Conservation (phyloP, 1,140 invertebrate genomes). For the Diorhabda sublineata region DNA sequence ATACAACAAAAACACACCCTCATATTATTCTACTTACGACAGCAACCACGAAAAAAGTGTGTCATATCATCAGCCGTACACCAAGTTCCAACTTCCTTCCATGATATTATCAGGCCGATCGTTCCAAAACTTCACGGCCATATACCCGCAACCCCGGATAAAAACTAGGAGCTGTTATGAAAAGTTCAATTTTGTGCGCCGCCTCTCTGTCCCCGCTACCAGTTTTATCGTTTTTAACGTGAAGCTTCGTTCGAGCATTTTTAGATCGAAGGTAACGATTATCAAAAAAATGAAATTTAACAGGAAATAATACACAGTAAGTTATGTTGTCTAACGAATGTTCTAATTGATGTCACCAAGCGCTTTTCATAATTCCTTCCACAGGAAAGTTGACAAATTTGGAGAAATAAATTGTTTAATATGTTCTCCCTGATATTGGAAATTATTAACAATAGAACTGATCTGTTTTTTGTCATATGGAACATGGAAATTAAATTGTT, state of each 20-base stretch:
- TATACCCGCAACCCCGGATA: neutral
- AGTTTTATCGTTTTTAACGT: neutral
- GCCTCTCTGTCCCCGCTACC: neutral
- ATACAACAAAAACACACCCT: neutral
- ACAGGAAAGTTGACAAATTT: too few species aligned
- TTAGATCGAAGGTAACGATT: neutral
- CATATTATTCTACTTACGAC: neutral
- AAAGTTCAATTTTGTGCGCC: conserved; percentile 3
- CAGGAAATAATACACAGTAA: too few species aligned
- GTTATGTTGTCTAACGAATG: too few species aligned
- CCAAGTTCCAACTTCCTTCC: neutral
- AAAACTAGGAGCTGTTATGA: conserved; percentile 7
- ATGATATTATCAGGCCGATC: conserved; percentile 5
- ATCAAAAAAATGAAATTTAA: too few species aligned
- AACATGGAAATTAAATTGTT: too few species aligned
- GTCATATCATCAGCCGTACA: conserved; percentile 3
- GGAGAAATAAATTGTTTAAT: too few species aligned
- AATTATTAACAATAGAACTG: too few species aligned
- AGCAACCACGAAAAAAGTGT: neutral
- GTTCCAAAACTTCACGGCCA: neutral
- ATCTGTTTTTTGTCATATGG: too few species aligned
- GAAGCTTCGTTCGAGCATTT: neutral
- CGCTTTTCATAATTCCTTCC: too few species aligned
- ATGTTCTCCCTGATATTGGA: too few species aligned
- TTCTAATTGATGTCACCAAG: too few species aligned